Conservation (phyloP, 2,888 invertebrate species). For the Hypena proboscidalis region DNA sequence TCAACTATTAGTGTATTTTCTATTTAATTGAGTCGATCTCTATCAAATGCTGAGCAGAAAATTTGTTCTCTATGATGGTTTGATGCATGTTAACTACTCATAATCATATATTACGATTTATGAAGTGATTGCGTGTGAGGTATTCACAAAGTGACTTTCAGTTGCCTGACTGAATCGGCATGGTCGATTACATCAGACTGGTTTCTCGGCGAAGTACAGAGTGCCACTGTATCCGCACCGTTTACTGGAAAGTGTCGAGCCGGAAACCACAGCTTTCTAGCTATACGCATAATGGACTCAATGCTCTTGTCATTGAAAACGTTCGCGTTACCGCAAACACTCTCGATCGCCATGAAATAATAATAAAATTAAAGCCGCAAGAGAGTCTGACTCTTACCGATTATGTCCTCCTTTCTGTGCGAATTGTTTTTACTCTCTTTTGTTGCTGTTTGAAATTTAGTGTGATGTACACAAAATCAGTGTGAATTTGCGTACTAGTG, state of each 20-base stretch:
- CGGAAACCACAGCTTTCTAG: constrained; percentile 72
- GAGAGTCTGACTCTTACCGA: neutral
- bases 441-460: constrained; percentile 16
- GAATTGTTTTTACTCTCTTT: constrained; percentile 1
- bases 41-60: too few relatives aligned
- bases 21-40: too few relatives aligned
- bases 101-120: too few relatives aligned
- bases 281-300: constrained; percentile 47
- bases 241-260: constrained; percentile 62
- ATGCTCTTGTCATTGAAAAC: constrained; percentile 46
- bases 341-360: constrained; percentile 25
- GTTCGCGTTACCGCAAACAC: constrained; percentile 26
- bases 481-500: too few relatives aligned
- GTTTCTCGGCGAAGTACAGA: constrained; percentile 49
- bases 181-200: constrained; percentile 59
- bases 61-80: too few relatives aligned
- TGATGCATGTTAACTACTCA: too few relatives aligned
- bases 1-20: too few relatives aligned
- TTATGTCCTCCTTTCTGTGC: neutral
- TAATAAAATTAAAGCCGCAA: constrained; percentile 18
- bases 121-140: constrained; percentile 18
- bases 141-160: constrained; percentile 21
- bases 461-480: too few relatives aligned
- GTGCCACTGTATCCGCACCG: constrained; percentile 25
- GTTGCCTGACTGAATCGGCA: constrained; percentile 44